phyloP scores from a whole-genome alignment of 2,797 vertebrate species.

The Danio aesculapii region DNA sequence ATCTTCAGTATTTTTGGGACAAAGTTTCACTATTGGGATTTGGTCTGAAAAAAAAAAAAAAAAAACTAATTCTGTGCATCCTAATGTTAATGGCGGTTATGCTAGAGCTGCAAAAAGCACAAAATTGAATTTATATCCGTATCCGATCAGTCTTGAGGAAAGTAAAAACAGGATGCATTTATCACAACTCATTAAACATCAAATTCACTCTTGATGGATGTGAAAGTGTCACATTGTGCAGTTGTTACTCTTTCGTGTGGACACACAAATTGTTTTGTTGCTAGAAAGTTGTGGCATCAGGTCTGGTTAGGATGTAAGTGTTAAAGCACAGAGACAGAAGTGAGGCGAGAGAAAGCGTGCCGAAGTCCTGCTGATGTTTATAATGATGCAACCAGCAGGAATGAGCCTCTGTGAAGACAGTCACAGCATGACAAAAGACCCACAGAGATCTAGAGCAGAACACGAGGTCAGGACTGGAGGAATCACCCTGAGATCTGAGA shows the following conservation, averaged over 20 bases:
- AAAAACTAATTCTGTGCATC: too few species aligned
- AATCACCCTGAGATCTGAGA: constrained; percentile 30
- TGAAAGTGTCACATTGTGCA: neutral
- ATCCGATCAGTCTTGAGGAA: neutral
- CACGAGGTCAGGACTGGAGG: constrained; percentile 17
- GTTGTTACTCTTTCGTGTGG: neutral
- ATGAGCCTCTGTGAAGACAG: constrained; percentile 21
- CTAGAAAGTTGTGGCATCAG: constrained; percentile 11
- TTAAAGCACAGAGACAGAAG: neutral
- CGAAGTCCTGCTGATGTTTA: constrained; percentile 35
- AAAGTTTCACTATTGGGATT: too few species aligned
- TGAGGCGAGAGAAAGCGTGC: neutral
- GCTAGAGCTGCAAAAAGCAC: neutral
- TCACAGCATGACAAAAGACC: constrained; percentile 30
- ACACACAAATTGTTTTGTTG: constrained; percentile 10
- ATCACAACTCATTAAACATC: neutral
- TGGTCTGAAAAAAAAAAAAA: too few species aligned
- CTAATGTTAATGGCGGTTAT: neutral
- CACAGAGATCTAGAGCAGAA: constrained; percentile 7
- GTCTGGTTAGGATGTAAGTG: neutral
- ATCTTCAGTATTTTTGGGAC: too few species aligned
- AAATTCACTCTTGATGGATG: neutral
- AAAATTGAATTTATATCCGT: neutral
- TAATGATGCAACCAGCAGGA: constrained; percentile 37
- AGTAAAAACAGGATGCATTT: neutral